Base-by-base conservation (phyloP, 2,797 vertebrate genomes). In the Cetoscarus ocellatus region DNA sequence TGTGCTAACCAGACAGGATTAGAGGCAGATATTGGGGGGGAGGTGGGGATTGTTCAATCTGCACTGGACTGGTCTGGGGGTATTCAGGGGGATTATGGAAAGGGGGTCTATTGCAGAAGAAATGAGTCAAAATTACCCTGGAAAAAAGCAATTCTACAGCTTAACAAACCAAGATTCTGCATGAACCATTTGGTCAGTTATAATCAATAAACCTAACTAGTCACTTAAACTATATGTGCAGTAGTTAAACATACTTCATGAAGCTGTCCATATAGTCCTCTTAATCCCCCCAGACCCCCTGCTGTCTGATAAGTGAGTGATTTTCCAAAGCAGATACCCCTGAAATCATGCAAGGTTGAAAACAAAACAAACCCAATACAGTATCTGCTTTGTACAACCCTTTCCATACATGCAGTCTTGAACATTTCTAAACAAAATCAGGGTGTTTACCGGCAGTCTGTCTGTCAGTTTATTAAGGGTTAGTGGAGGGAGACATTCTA, bases 1-100 rank as follows among this genome's bases (percentile, higher is more conserved):
- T 86, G 75, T 80, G 73, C 77, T 58, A 48, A 75, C 61, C 78
- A 91, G 85, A 87, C 85, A 73, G 92, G 89, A 92, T 91, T 92
- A 92, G 64, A 67, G 68, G 15, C 63, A 82, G 56, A 79, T 86
- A 68, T 64, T 77, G 47, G 59, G 53, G 44, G 57, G 53, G 51
- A 13, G 51, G 61, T 15, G 60, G 50, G 19, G 62, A 14, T 12
- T 55, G 40, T 57, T 27, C 60, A 79, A 74, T 75, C 84, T 75
- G 69, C 17, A 57, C 64, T 69, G 75, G 54, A 75, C 69, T 74
- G 52, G 72, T 86, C 9, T 83, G 68, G 74, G 73, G 85, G 73
- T 73, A 59, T 81, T 80, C 45, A 48, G 53, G 19, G 53, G 84
- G 88, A 86, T 91, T 91, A 90, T 7, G 70, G 52, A 73, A 19